Percentiles rank a stretch among this genome's conserved stretches.
Conservation (phyloP, 1,140 invertebrate species). For the Brachionus plicatilis region DNA sequence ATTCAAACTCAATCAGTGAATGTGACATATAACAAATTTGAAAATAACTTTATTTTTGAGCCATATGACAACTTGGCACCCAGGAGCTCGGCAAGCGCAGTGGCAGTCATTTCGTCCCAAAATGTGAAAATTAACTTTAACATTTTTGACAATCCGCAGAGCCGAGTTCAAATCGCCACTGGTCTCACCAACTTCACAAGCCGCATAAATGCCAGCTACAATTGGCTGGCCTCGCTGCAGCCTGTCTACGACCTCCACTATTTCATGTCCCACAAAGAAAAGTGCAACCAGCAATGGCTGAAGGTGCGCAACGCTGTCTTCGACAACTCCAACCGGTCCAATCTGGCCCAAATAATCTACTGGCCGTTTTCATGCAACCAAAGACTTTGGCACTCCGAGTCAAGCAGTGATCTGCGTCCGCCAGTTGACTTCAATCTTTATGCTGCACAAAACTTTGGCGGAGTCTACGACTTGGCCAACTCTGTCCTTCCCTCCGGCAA, state of each 20-base stretch:
- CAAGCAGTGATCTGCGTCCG: not conserved
- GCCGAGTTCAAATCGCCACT: not conserved
- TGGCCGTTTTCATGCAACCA: constrained; percentile 35
- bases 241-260: constrained; percentile 15
- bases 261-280: constrained; percentile 29
- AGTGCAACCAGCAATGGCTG: constrained; percentile 13
- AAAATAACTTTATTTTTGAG: constrained; percentile 78
- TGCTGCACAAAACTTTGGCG: not conserved
- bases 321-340: constrained; percentile 31
- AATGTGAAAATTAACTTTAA: constrained; percentile 85
- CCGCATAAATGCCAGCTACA: constrained; percentile 3
- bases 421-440: constrained; percentile 15
- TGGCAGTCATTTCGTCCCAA: constrained; percentile 74
- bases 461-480: constrained; percentile 4
- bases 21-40: constrained; percentile 81
- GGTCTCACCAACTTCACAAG: not conserved
- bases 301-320: constrained; percentile 9
- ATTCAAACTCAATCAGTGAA: constrained; percentile 70
- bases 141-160: constrained; percentile 74
- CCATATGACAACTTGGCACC: constrained; percentile 69
- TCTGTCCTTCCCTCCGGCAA: not conserved
- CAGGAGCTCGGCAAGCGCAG: constrained; percentile 72
- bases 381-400: not conserved
- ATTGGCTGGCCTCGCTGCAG: constrained; percentile 7
- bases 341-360: constrained; percentile 36